Percentiles rank a stretch among this genome's conserved stretches.
Conservation (phyloP, 23 tunicate genomes). For the Trididemnum clinides region DNA sequence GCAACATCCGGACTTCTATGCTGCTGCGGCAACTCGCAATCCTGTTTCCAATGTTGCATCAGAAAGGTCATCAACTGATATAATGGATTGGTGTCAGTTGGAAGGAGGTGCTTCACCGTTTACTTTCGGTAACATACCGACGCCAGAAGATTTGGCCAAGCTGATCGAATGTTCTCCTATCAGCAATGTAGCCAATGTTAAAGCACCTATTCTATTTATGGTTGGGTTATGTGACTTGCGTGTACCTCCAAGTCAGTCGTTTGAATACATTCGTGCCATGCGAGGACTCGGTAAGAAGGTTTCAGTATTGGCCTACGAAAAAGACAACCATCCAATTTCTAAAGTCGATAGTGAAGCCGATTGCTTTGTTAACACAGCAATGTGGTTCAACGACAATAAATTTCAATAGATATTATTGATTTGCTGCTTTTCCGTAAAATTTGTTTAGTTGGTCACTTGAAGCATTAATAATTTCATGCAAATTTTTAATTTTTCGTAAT, state of each 20-base stretch:
- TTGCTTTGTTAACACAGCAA: slow-evolving; percentile 80
- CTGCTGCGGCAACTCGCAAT: slow-evolving; percentile 74
- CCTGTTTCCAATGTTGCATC: slow-evolving; percentile 77
- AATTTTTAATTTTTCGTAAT: too few relatives aligned
- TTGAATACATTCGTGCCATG: slow-evolving; percentile 48
- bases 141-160: not conserved
- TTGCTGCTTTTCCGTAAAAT: too few relatives aligned
- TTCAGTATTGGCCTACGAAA: slow-evolving; percentile 46
- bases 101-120: slow-evolving; percentile 48
- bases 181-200: slow-evolving; percentile 39
- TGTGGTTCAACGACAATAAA: slow-evolving; percentile 57
- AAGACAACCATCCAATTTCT: slow-evolving; percentile 75
- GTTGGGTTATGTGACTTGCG: slow-evolving; percentile 74
- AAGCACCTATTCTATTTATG: slow-evolving; percentile 79
- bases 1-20: slow-evolving; percentile 85
- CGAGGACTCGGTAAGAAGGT: slow-evolving; percentile 51
- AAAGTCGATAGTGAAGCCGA: slow-evolving; percentile 83
- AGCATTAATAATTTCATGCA: too few relatives aligned
- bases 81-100: slow-evolving; percentile 79
- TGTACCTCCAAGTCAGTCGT: slow-evolving; percentile 83
- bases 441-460: too few relatives aligned
- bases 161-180: slow-evolving; percentile 81
- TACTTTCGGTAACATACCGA: slow-evolving; percentile 5
- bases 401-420: too few relatives aligned
- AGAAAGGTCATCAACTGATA: slow-evolving; percentile 57